Conservation (phyloP, 2,888 invertebrate genomes). For the Eremobia ochroleuca region DNA sequence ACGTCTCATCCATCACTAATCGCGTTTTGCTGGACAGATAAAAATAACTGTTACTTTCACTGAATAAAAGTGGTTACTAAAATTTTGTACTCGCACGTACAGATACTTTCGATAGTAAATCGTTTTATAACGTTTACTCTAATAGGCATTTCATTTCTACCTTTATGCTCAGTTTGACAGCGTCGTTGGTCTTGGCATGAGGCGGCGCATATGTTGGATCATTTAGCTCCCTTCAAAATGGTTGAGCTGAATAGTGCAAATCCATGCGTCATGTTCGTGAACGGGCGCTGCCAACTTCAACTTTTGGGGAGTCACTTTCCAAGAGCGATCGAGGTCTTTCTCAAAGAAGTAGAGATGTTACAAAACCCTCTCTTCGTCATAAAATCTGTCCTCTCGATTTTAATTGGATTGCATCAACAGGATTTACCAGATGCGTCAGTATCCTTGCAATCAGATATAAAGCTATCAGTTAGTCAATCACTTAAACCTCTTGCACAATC, state of each 20-base stretch:
- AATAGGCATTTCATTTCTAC: conserved; percentile 12
- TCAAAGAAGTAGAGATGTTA: not conserved
- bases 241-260: too few relatives aligned
- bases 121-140: conserved; percentile 20
- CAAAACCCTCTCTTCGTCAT: not conserved
- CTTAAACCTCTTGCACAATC: conserved; percentile 25
- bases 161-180: not conserved
- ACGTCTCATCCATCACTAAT: conserved; percentile 57
- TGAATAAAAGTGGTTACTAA: conserved; percentile 44
- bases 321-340: not conserved
- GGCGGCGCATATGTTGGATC: too few relatives aligned
- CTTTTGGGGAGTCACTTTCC: not conserved
- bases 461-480: conserved; percentile 17
- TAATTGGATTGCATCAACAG: not conserved
- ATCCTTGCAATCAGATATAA: not conserved
- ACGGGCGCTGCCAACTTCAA: too few relatives aligned
- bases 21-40: conserved; percentile 41
- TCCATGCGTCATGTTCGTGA: too few relatives aligned
- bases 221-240: too few relatives aligned
- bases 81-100: conserved; percentile 46
- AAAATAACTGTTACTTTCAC: conserved; percentile 63
- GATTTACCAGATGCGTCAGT: conserved; percentile 16
- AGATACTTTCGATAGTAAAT: conserved; percentile 54
- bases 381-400: not conserved
- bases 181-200: not conserved